Conservation (phyloP, 2,113 vertebrate genomes). For the Aleadryas rufinucha region DNA sequence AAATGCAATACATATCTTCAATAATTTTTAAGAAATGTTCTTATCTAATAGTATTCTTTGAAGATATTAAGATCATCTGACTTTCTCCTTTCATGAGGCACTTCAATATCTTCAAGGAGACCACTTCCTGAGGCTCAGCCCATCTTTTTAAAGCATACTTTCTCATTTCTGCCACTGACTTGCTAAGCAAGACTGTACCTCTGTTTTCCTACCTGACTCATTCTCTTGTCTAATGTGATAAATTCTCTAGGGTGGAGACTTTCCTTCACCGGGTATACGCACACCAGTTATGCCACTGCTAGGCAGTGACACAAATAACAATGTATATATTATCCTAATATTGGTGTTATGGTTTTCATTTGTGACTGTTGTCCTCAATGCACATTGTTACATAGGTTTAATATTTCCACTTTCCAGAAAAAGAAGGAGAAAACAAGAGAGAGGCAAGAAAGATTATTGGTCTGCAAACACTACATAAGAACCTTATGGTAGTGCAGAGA, state of each 20-base stretch:
- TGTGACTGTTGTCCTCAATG: not conserved
- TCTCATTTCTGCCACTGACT: not conserved
- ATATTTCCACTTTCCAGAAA: not conserved
- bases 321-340: not conserved
- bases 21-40: not conserved
- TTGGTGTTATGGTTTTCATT: not conserved
- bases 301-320: not conserved
- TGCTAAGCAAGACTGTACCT: not conserved
- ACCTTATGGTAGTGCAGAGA: not conserved
- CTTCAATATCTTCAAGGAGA: not conserved
- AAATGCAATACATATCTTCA: not conserved
- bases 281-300: not conserved
- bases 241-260: not conserved
- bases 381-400: not conserved
- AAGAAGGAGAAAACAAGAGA: not conserved
- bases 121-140: not conserved
- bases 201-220: not conserved
- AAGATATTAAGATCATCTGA: not conserved
- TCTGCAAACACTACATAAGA: not conserved
- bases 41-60: not conserved
- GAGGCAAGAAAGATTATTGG: not conserved
- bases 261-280: not conserved
- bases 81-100: not conserved
- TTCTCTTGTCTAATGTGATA: not conserved
- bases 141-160: not conserved